Evolutionary conservation across 2,797 vertebrate species (phyloP).

Genomic region (Bufotes viridis): DNA sequence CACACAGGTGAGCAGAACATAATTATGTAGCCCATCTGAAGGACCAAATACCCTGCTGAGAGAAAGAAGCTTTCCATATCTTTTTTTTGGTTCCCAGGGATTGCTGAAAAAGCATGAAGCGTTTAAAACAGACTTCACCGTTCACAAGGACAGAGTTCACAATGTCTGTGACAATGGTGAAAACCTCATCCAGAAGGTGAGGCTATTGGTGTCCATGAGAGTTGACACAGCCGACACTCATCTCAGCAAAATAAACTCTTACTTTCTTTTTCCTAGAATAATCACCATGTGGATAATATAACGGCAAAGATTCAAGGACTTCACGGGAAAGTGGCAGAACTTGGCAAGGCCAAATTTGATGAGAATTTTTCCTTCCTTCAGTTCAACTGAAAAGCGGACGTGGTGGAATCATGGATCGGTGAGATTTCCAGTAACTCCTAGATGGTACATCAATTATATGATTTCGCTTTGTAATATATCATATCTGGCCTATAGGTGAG

Average conservation of each 20-base stretch:
- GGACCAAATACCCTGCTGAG: too few relatives aligned
- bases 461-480: not conserved
- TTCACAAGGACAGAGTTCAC: conserved; percentile 93
- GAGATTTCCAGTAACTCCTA: conserved; percentile 49
- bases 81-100: conserved; percentile 75
- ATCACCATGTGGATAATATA: conserved; percentile 95
- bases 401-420: conserved; percentile 99
- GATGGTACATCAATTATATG: not conserved
- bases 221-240: not conserved
- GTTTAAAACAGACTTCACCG: conserved; percentile 97
- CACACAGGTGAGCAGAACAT: conserved; percentile 83
- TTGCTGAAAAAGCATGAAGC: conserved; percentile 97
- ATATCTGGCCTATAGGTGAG: conserved; percentile 78
- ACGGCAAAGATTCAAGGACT: conserved; percentile 91
- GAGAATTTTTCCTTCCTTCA: conserved; percentile 98
- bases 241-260: not conserved
- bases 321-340: conserved; percentile 88
- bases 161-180: conserved; percentile 94
- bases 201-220: not conserved
- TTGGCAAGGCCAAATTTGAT: conserved; percentile 95
- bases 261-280: conserved; percentile 79
- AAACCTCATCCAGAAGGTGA: conserved; percentile 96
- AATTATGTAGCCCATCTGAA: not conserved
- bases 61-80: not conserved
- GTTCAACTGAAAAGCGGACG: conserved; percentile 99